Conservation (phyloP, 1,140 invertebrate genomes). For the Chrysomallon squamiferum region DNA sequence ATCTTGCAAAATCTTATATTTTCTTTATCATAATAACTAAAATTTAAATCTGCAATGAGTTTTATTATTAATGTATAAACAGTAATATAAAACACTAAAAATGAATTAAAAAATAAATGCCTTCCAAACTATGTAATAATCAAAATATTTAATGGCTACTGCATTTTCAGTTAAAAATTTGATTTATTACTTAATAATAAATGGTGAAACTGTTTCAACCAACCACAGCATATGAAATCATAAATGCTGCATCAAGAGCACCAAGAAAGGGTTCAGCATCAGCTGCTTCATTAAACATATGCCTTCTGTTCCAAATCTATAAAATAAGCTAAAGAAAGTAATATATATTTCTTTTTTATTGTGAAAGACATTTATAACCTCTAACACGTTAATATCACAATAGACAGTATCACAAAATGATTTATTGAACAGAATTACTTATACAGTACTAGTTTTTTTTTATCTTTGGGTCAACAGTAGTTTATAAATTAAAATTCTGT, state of each 20-base stretch:
- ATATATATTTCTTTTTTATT: not conserved
- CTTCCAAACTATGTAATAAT: too few species aligned
- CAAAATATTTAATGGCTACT: too few species aligned
- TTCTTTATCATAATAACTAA: too few species aligned
- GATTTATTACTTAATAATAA: too few species aligned
- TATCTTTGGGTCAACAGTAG: not conserved
- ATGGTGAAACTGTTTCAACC: too few species aligned
- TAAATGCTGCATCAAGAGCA: conserved; percentile 66
- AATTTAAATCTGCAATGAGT: too few species aligned
- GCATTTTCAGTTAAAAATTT: too few species aligned
- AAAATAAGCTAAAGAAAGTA: too few species aligned
- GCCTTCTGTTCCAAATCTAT: conserved; percentile 61
- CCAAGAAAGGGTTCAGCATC: conserved; percentile 65
- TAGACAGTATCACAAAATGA: not conserved
- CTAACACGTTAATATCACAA: not conserved
- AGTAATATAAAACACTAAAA: too few species aligned
- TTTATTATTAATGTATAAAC: too few species aligned
- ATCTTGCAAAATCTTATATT: too few species aligned
- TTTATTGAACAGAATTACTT: not conserved
- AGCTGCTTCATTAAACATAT: conserved; percentile 56
- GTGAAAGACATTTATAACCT: not conserved
- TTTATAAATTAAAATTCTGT: not conserved
- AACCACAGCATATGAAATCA: conserved; percentile 65
- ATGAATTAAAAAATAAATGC: too few species aligned
- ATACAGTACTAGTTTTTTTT: not conserved